Percentiles rank a stretch among this genome's conserved stretches.
Conservation (phyloP, 1,140 invertebrate species). For the Tetraneura akinire region DNA sequence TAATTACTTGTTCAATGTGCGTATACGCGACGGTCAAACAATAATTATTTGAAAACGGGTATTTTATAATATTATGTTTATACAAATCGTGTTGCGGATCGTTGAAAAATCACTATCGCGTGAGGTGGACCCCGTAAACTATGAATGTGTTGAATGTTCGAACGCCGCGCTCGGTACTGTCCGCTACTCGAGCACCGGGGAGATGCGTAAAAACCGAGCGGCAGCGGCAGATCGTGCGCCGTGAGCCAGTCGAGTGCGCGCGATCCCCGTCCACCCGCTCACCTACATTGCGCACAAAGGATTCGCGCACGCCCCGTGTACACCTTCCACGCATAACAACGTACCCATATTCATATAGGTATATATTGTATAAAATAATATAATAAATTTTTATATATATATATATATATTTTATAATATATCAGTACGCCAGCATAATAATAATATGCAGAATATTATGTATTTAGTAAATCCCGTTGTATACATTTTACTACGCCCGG, state of each 20-base stretch:
- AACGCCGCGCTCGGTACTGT: conserved; percentile 27
- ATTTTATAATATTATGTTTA: too few species aligned
- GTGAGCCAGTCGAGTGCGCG: conserved; percentile 7
- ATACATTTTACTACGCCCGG: conserved; percentile 47
- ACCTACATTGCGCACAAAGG: conserved; percentile 27
- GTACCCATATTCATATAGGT: background rate
- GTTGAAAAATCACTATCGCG: too few species aligned
- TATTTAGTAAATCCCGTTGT: conserved; percentile 46
- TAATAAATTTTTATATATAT: too few species aligned
- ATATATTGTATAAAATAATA: too few species aligned
- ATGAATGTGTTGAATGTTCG: background rate
- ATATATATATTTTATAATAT: too few species aligned
- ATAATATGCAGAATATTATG: background rate
- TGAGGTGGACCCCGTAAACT: too few species aligned
- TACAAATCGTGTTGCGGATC: too few species aligned
- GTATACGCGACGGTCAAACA: too few species aligned
- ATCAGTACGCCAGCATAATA: too few species aligned
- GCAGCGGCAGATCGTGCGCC: conserved; percentile 47
- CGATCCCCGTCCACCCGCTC: background rate
- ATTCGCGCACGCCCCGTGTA: conserved; percentile 41
- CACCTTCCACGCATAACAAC: conserved; percentile 6
- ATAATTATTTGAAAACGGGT: too few species aligned
- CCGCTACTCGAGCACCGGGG: background rate
- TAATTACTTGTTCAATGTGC: too few species aligned
- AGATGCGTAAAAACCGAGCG: conserved; percentile 31